Evolutionary conservation across 1,140 invertebrate genomes (phyloP).

Genomic region (Aphidius gifuensis): DNA sequence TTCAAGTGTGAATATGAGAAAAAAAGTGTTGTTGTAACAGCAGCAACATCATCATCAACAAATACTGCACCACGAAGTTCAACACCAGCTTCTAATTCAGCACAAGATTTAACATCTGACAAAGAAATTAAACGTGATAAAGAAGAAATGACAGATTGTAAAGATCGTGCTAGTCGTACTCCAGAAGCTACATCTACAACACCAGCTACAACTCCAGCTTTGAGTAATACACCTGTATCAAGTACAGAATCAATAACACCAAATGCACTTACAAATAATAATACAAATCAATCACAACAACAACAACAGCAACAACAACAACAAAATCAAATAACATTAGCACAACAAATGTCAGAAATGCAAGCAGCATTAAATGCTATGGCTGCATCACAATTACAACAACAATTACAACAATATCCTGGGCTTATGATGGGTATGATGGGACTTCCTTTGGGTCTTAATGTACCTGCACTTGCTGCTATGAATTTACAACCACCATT

Average conservation of each 20-base stretch:
- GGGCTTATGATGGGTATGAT: conserved; percentile 66
- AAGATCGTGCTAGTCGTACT: conserved; percentile 48
- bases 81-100: conserved; percentile 49
- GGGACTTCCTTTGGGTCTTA: conserved; percentile 80
- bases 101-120: conserved; percentile 45
- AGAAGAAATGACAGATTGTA: conserved; percentile 55
- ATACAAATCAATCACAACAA: conserved; percentile 45
- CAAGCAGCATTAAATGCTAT: conserved; percentile 83
- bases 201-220: conserved; percentile 64
- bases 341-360: conserved; percentile 81
- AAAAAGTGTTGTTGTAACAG: conserved; percentile 69
- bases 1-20: conserved; percentile 84
- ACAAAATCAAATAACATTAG: conserved; percentile 59
- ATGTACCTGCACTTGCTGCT: conserved; percentile 77
- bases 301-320: conserved; percentile 23
- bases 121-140: conserved; percentile 52
- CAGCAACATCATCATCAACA: conserved; percentile 59
- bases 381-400: conserved; percentile 75
- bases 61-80: conserved; percentile 61
- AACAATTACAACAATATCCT: conserved; percentile 66
- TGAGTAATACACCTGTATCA: conserved; percentile 58
- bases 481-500: conserved; percentile 85
- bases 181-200: conserved; percentile 60
- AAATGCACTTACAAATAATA: conserved; percentile 50
- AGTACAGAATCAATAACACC: conserved; percentile 61